These are phyloP conservation scores for Cliona cf. orientalis DNA, from an alignment of 37 sponge, comb jelly and placozoan species.

Conservation along the genomic window DNA sequence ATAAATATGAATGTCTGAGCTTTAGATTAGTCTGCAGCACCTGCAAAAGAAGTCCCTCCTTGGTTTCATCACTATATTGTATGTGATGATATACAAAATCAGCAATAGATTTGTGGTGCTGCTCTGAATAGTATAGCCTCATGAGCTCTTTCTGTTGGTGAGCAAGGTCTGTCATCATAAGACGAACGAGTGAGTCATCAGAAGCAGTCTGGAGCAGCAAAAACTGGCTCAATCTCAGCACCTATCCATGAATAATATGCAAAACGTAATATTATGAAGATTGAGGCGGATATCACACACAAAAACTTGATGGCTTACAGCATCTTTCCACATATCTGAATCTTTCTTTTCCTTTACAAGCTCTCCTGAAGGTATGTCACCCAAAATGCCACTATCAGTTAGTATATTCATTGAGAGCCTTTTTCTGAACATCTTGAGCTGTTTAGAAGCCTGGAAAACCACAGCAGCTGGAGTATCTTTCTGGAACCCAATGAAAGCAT, in stretches of 20 bases:
- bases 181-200: slow-evolving; percentile 69
- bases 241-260: slow-evolving; percentile 18
- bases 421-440: too few species aligned
- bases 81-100: slow-evolving; percentile 36
- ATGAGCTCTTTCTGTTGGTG: slow-evolving; percentile 3
- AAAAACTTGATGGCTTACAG: slow-evolving; percentile 24
- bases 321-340: slow-evolving; percentile 11
- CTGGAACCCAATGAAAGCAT: slow-evolving; percentile 93
- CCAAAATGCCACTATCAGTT: too few species aligned
- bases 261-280: too few species aligned
- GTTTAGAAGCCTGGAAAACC: slow-evolving; percentile 81
- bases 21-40: too few species aligned
- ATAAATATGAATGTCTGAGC: too few species aligned
- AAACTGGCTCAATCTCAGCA: slow-evolving; percentile 33
- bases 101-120: slow-evolving; percentile 53
- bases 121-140: slow-evolving; percentile 34
- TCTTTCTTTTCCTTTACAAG: slow-evolving; percentile 5
- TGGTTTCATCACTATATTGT: neutral
- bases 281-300: too few species aligned
- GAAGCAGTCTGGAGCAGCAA: slow-evolving; percentile 67
- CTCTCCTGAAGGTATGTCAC: too few species aligned
- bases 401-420: too few species aligned
- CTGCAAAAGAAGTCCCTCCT: slow-evolving; percentile 29
- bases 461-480: slow-evolving; percentile 88
- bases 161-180: neutral